phyloP scores from a whole-genome alignment of 2,888 invertebrate genomes.

The Lapara coniferarum region DNA sequence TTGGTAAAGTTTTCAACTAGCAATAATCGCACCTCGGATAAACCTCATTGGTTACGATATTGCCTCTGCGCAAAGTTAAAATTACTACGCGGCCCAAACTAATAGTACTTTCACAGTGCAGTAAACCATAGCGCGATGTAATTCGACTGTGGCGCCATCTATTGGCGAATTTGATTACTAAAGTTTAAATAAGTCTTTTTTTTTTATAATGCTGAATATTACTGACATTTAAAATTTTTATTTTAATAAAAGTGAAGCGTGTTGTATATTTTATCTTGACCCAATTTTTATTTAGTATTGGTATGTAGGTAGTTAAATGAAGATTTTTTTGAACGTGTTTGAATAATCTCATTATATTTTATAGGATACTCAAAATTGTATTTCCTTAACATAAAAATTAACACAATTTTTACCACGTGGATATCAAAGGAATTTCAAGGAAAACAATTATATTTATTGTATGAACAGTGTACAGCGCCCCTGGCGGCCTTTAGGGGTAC shows the following conservation, averaged over 20 bases:
- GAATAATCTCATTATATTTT: too few relatives aligned
- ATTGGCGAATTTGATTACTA: constrained; percentile 33
- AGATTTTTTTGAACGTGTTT: too few relatives aligned
- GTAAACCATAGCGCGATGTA: constrained; percentile 56
- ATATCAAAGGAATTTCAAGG: too few relatives aligned
- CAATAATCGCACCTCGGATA: constrained; percentile 93
- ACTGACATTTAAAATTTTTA: too few relatives aligned
- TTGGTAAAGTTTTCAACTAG: constrained; percentile 97
- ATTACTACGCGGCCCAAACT: too few relatives aligned
- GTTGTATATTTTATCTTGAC: too few relatives aligned
- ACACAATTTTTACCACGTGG: too few relatives aligned
- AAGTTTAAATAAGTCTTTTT: not conserved
- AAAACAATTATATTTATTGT: not conserved
- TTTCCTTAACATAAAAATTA: too few relatives aligned
- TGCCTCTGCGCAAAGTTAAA: constrained; percentile 95
- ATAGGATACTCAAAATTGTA: too few relatives aligned
- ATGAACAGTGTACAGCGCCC: not conserved
- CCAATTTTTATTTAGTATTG: too few relatives aligned
- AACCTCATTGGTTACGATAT: constrained; percentile 96
- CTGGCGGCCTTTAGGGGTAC: not conserved
- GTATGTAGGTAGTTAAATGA: too few relatives aligned
- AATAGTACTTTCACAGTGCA: constrained; percentile 29
- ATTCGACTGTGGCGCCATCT: constrained; percentile 59
- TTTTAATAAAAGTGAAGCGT: too few relatives aligned
- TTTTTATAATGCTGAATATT: not conserved